Percentiles rank a stretch among this genome's conserved stretches.
Conservation (phyloP, 2,113 vertebrate genomes). For the Brachyhypopomus occidentalis region DNA sequence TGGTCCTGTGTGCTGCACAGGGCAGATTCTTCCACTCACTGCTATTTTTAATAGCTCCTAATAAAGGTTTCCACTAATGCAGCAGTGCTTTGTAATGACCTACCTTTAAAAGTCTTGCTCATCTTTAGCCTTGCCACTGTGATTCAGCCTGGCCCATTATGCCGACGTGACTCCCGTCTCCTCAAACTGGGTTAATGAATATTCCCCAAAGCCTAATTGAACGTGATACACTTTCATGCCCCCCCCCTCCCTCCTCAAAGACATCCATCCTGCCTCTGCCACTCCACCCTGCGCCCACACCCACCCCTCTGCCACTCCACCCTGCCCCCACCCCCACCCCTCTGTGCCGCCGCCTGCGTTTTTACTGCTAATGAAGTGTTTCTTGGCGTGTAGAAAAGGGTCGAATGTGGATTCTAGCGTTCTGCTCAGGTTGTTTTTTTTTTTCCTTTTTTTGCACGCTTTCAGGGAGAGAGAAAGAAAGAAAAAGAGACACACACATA, state of each 20-base stretch:
- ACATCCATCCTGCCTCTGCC: neutral
- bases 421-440: slow-evolving; percentile 17
- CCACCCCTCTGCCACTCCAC: slow-evolving; percentile 58
- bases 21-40: slow-evolving; percentile 3
- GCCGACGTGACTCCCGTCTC: slow-evolving; percentile 71
- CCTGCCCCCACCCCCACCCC: slow-evolving; percentile 1
- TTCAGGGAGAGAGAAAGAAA: neutral
- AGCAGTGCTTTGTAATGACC: slow-evolving; percentile 56
- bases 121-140: slow-evolving; percentile 58
- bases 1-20: slow-evolving; percentile 1
- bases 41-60: slow-evolving; percentile 44
- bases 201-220: slow-evolving; percentile 76
- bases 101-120: slow-evolving; percentile 63
- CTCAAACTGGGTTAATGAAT: slow-evolving; percentile 77
- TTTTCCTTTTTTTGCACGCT: slow-evolving; percentile 52
- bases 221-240: slow-evolving; percentile 66
- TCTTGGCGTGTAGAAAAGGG: slow-evolving; percentile 55
- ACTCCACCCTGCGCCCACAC: slow-evolving; percentile 6
- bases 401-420: slow-evolving; percentile 52
- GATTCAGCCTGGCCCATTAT: slow-evolving; percentile 68
- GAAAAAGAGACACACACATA: too few species aligned
- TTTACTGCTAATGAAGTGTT: slow-evolving; percentile 60
- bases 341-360: slow-evolving; percentile 42
- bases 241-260: slow-evolving; percentile 49
- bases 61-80: slow-evolving; percentile 27